A percentile compares a stretch with the other conserved stretches of the same genome.
Conservation (phyloP, 2,888 invertebrate species). For the Orthosia gracilis region DNA sequence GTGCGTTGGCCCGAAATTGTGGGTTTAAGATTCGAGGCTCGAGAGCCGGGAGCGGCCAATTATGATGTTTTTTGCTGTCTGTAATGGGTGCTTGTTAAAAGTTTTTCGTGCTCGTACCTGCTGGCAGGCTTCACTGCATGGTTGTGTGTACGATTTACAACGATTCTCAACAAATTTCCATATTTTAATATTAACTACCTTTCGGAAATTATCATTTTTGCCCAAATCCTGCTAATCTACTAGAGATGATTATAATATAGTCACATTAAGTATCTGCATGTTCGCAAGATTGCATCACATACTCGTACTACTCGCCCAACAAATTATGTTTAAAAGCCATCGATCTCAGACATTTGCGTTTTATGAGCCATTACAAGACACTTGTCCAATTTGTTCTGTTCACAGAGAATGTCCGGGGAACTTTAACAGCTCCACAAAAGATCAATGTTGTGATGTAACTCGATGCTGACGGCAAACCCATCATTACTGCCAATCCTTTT, state of each 20-base stretch:
- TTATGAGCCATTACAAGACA: constrained; percentile 46
- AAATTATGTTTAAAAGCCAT: constrained; percentile 33
- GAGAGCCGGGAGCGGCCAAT: constrained; percentile 71
- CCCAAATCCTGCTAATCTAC: constrained; percentile 17
- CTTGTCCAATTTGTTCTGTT: constrained; percentile 43
- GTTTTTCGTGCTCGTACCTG: constrained; percentile 57
- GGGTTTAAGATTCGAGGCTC: constrained; percentile 44
- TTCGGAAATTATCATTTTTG: constrained; percentile 32
- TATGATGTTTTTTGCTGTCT: constrained; percentile 70
- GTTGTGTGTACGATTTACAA: constrained; percentile 21
- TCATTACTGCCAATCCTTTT: constrained; percentile 82
- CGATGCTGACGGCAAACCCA: constrained; percentile 68
- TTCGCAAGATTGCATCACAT: constrained; percentile 7
- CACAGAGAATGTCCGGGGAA: constrained; percentile 11
- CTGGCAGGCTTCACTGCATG: constrained; percentile 28
- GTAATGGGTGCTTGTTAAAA: constrained; percentile 71
- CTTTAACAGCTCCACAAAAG: constrained; percentile 60
- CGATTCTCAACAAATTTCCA: constrained; percentile 57
- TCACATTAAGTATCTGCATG: neutral
- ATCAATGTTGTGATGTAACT: constrained; percentile 67
- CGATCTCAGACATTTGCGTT: constrained; percentile 33
- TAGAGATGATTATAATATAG: neutral
- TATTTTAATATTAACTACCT: constrained; percentile 54
- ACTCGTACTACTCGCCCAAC: neutral
- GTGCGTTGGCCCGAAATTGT: constrained; percentile 47